A percentile compares a stretch with the other conserved stretches of the same genome.
These are phyloP conservation scores for Cerceris rybyensis DNA, from an alignment of 2,888 invertebrate species.

Conservation along the genomic window DNA sequence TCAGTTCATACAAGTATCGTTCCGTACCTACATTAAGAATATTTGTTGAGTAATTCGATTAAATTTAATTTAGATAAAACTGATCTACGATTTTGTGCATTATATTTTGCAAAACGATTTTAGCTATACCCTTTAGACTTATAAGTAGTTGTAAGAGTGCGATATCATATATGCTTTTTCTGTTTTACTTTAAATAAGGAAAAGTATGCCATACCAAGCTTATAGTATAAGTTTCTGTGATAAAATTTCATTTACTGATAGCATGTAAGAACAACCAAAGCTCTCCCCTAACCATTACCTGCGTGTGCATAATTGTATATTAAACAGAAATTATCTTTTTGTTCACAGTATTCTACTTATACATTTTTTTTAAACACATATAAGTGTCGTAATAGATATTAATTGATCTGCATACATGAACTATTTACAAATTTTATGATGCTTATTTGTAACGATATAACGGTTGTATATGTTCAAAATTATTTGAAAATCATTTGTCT, in stretches of 20 bases:
- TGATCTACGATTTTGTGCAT: conserved; percentile 4
- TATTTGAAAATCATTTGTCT: not conserved
- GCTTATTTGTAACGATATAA: no score
- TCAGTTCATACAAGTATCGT: conserved; percentile 74
- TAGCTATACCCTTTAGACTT: conserved; percentile 4
- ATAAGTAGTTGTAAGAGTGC: conserved; percentile 24
- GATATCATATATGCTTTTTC: conserved; percentile 30
- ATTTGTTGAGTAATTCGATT: conserved; percentile 15
- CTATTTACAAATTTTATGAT: no score
- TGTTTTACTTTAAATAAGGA: conserved; percentile 32
- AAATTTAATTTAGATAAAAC: conserved; percentile 4
- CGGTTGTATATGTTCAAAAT: no score
- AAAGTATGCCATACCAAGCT: conserved; percentile 79
- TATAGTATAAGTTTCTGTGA: conserved; percentile 50
- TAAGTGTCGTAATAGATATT: no score
- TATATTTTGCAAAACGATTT: conserved; percentile 12
- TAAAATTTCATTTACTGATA: conserved; percentile 25
- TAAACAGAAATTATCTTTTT: conserved; percentile 17
- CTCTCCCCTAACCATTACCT: conserved; percentile 39
- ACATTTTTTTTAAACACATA: not conserved
- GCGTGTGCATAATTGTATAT: conserved; percentile 13
- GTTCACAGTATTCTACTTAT: not conserved
- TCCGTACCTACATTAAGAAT: conserved; percentile 10
- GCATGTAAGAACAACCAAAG: conserved; percentile 9
- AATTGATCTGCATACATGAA: no score